These are phyloP conservation scores for Myodes glareolus DNA, from an alignment of 2,113 vertebrate species.

Conservation along the genomic window DNA sequence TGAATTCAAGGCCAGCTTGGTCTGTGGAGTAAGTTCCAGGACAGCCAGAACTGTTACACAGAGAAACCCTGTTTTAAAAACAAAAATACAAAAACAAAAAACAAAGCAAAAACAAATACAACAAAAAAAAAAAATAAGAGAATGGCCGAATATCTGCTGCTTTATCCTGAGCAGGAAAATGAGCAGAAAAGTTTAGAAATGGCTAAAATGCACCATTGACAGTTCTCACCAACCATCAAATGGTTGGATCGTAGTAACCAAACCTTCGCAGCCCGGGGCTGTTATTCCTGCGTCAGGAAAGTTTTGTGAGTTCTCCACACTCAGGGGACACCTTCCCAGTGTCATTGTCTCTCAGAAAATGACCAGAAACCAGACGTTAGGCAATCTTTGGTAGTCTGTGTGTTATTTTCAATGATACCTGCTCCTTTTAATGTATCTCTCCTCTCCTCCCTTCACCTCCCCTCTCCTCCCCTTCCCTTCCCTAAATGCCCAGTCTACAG, in stretches of 20 bases:
- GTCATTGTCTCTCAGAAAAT: background rate
- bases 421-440: background rate
- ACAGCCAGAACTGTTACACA: no score
- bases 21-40: no score
- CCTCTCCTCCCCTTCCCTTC: background rate
- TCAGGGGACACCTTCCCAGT: background rate
- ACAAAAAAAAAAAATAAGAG: no score
- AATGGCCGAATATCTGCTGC: background rate
- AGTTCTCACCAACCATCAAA: background rate
- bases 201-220: background rate
- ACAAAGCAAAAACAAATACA: no score
- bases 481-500: background rate
- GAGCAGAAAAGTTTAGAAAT: conserved; percentile 6
- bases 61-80: background rate
- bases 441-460: background rate
- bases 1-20: background rate
- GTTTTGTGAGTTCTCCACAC: background rate
- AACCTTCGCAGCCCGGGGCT: background rate
- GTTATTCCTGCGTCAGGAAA: background rate
- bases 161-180: conserved; percentile 13
- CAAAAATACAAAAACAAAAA: no score
- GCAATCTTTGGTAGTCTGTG: background rate
- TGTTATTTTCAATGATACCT: conserved; percentile 12
- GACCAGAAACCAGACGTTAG: background rate
- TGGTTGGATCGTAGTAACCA: background rate